Conservation (phyloP, 2,113 vertebrate species). For the Struthidea cinerea region DNA sequence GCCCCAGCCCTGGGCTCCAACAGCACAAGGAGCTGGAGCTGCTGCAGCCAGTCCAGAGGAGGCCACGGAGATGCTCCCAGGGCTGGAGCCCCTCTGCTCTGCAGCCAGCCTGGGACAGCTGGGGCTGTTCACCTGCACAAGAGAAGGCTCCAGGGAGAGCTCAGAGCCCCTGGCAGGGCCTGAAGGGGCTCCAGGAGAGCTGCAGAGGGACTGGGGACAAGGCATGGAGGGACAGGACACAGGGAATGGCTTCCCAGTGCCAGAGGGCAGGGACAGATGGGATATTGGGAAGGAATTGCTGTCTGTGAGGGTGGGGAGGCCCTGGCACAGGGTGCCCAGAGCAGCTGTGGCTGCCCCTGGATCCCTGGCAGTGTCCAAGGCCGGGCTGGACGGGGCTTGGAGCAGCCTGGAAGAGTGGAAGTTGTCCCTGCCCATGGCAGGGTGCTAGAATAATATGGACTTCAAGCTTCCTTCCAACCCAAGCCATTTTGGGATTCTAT, state of each 20-base stretch:
- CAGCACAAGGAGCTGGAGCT: background rate
- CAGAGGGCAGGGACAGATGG: background rate
- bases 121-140: background rate
- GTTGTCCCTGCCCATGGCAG: background rate
- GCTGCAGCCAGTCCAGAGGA: background rate
- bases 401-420: rapidly evolving
- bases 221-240: background rate
- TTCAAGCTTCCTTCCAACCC: background rate
- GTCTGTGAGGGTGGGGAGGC: background rate
- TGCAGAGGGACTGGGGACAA: background rate
- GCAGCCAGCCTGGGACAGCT: background rate
- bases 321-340: background rate
- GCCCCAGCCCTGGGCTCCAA: background rate
- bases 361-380: background rate
- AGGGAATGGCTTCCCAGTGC: background rate
- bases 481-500: background rate
- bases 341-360: background rate
- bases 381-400: rapidly evolving
- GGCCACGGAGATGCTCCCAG: background rate
- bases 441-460: background rate
- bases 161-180: background rate
- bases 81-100: background rate
- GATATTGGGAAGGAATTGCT: background rate
- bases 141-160: background rate
- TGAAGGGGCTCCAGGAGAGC: background rate